These are phyloP conservation scores for Scaptomyza polygonia DNA, from an alignment of 2,888 invertebrate species.

Conservation along the genomic window DNA sequence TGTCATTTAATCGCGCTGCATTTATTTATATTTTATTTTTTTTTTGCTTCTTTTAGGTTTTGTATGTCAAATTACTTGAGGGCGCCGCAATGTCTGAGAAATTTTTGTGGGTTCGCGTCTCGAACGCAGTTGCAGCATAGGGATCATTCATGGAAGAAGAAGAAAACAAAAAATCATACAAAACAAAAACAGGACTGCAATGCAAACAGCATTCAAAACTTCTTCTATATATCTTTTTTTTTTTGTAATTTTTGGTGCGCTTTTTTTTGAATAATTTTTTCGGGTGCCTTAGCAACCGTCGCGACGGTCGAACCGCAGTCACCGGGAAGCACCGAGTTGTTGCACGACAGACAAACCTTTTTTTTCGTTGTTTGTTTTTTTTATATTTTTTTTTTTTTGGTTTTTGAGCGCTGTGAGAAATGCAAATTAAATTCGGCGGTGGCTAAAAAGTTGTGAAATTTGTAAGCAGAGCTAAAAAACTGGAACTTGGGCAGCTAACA, in stretches of 20 bases:
- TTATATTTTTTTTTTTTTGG: slow-evolving; percentile 7
- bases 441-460: slow-evolving; percentile 62
- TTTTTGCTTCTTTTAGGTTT: slow-evolving; percentile 20
- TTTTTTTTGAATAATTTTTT: slow-evolving; percentile 53
- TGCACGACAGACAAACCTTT: slow-evolving; percentile 54
- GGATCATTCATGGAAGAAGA: slow-evolving; percentile 29
- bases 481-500: slow-evolving; percentile 23
- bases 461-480: slow-evolving; percentile 64
- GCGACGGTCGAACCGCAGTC: slow-evolving; percentile 28
- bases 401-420: slow-evolving; percentile 65
- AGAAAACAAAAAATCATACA: not conserved
- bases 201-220: slow-evolving; percentile 55
- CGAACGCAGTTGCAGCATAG: slow-evolving; percentile 57
- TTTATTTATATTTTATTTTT: slow-evolving; percentile 20
- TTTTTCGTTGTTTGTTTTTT: too few species aligned
- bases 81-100: slow-evolving; percentile 78
- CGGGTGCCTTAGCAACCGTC: slow-evolving; percentile 55
- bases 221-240: too few species aligned
- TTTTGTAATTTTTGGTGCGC: slow-evolving; percentile 24
- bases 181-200: slow-evolving; percentile 27
- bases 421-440: slow-evolving; percentile 76
- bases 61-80: slow-evolving; percentile 76
- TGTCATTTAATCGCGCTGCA: slow-evolving; percentile 31
- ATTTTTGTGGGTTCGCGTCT: slow-evolving; percentile 65
- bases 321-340: not conserved